phyloP scores from a whole-genome alignment of 2,888 invertebrate species.

The Sisyra nigra region DNA sequence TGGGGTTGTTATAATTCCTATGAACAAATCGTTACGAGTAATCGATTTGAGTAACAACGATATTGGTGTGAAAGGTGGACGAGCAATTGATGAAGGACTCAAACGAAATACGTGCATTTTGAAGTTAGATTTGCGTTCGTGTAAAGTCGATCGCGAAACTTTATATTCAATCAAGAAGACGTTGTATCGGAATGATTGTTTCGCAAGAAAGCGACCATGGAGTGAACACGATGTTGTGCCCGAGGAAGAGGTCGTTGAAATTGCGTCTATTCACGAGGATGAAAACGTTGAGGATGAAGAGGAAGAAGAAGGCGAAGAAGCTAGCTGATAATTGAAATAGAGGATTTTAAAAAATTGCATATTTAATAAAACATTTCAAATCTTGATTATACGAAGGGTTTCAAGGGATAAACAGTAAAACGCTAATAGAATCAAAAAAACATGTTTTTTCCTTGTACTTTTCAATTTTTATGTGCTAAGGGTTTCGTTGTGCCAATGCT shows the following conservation, averaged over 20 bases:
- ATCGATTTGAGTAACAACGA: conserved; percentile 41
- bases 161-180: neutral
- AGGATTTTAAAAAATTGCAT: too few species aligned
- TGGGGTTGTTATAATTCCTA: conserved; percentile 31
- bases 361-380: too few species aligned
- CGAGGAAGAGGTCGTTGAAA: conserved; percentile 1
- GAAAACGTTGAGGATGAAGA: neutral
- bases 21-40: conserved; percentile 34
- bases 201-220: neutral
- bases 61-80: conserved; percentile 37
- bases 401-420: too few species aligned
- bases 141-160: neutral
- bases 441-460: too few species aligned
- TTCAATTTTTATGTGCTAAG: too few species aligned
- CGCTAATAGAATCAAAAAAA: too few species aligned
- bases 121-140: neutral
- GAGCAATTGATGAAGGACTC: conserved; percentile 7
- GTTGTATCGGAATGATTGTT: conserved; percentile 1
- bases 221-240: neutral
- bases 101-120: neutral
- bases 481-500: too few species aligned
- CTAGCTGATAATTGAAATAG: too few species aligned
- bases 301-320: neutral
- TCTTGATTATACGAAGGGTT: too few species aligned
- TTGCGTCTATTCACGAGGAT: neutral